Conservation (phyloP, 2,113 vertebrate genomes). For the Craseonycteris thonglongyai region DNA sequence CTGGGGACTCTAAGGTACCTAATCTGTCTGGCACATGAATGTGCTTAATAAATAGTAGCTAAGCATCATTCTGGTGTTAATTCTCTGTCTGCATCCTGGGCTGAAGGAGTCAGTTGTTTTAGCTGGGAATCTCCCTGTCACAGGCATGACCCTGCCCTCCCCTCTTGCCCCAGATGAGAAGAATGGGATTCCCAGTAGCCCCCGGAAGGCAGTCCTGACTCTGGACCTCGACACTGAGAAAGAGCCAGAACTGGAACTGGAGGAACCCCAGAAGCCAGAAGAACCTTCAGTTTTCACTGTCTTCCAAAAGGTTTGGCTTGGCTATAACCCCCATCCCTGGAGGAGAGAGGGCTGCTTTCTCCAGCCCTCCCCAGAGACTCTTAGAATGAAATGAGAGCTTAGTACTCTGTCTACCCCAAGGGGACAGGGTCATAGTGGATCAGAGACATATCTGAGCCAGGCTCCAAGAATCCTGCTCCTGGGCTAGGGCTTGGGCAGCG, state of each 20-base stretch:
- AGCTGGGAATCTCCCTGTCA: background rate
- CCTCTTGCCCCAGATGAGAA: constrained; percentile 56
- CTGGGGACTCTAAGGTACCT: background rate
- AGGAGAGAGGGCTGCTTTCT: background rate
- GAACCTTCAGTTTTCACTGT: constrained; percentile 80
- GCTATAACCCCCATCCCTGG: background rate
- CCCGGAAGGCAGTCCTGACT: constrained; percentile 64
- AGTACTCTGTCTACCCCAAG: background rate
- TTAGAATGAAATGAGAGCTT: background rate
- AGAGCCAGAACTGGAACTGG: constrained; percentile 32
- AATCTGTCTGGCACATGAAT: background rate
- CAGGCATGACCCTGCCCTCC: background rate
- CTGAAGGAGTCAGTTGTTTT: background rate
- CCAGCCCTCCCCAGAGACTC: background rate
- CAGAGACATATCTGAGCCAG: background rate
- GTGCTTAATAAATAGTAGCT: background rate
- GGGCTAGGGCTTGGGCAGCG: background rate
- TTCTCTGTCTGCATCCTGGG: background rate
- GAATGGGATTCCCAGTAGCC: constrained; percentile 9
- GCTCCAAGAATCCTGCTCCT: too few species aligned
- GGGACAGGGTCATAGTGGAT: background rate
- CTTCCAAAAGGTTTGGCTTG: constrained; percentile 81
- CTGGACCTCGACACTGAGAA: constrained; percentile 57
- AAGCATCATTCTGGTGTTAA: accelerated
- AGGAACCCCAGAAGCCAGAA: constrained; percentile 1